Conservation (phyloP, 2,888 invertebrate genomes). For the Cordylochernes scorpioides region DNA sequence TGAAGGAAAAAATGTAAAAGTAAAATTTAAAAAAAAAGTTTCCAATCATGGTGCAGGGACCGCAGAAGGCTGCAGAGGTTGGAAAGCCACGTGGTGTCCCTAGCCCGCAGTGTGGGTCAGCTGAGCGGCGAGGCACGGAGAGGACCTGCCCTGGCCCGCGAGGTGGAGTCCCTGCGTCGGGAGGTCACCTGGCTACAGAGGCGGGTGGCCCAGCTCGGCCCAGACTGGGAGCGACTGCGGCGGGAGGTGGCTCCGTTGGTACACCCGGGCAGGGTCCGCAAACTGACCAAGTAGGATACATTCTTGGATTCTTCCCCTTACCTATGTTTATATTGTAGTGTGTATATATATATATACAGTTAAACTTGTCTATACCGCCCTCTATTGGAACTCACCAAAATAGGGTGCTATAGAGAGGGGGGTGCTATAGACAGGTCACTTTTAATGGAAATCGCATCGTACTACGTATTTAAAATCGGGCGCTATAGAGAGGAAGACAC, state of each 20-base stretch:
- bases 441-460: too few relatives aligned
- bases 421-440: too few relatives aligned
- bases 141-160: constrained; percentile 41
- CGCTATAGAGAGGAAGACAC: too few relatives aligned
- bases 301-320: not conserved
- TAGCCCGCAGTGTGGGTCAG: constrained; percentile 67
- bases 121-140: constrained; percentile 70
- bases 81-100: constrained; percentile 67
- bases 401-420: too few relatives aligned
- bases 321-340: too few relatives aligned
- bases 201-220: constrained; percentile 8
- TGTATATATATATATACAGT: too few relatives aligned
- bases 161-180: constrained; percentile 57
- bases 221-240: constrained; percentile 20
- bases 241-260: constrained; percentile 33
- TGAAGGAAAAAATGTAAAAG: too few relatives aligned
- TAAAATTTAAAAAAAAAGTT: too few relatives aligned
- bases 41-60: too few relatives aligned
- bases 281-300: constrained; percentile 39
- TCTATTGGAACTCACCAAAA: too few relatives aligned
- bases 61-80: constrained; percentile 62
- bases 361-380: too few relatives aligned
- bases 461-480: too few relatives aligned
- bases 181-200: constrained; percentile 49
- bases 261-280: constrained; percentile 58